Base-by-base conservation (phyloP, 2,797 vertebrate species). In the Taeniopygia guttata region DNA sequence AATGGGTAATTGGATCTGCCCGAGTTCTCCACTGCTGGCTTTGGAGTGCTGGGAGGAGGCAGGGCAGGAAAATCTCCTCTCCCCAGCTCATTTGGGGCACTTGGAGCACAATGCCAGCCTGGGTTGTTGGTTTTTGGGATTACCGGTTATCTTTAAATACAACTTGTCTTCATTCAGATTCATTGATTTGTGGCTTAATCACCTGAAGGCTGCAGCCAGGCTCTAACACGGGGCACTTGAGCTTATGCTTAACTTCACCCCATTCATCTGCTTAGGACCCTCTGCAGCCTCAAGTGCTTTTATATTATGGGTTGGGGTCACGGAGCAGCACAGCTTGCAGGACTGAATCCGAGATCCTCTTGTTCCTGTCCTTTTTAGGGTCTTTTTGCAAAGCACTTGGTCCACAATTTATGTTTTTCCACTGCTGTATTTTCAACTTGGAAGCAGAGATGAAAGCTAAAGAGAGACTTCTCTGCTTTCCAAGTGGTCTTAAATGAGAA, bases 131-230 rank as follows among this genome's bases (percentile, higher is more conserved):
- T 83, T 92, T 96, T 96, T 3, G 93, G 90, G 90, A 90, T 91
- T 94, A 86, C 73, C 0, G 2, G 21, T 81, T 81, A 78, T n/a
- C 85, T 88, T 82, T 66, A 58, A 32, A 1, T 55, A 7, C 40
- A 22, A 59, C 43, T 83, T 38, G 55, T 30, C 66, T 84, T 75
- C 91, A 38, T 94, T 94, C 42, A 52, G 80, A 11, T 88, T 81
- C 59, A 16, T 10, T 93, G 74, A 82, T 92, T 94, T 93, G 78
- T 68, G 63, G 36, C 87, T 96, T 94, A 83, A 91, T 84, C 93
- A 81, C 79, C 91, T 43, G 29, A 85, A 13, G 0, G 56, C 76
- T 74, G 25, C 79, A 78, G 54, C 40, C 76, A 21, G 73, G 73
- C 91, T 78, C 60, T 46, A 14, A 22, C 12, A 1, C 38, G 2